phyloP scores from a whole-genome alignment of 2,113 vertebrate genomes.

The Monopterus albus region DNA sequence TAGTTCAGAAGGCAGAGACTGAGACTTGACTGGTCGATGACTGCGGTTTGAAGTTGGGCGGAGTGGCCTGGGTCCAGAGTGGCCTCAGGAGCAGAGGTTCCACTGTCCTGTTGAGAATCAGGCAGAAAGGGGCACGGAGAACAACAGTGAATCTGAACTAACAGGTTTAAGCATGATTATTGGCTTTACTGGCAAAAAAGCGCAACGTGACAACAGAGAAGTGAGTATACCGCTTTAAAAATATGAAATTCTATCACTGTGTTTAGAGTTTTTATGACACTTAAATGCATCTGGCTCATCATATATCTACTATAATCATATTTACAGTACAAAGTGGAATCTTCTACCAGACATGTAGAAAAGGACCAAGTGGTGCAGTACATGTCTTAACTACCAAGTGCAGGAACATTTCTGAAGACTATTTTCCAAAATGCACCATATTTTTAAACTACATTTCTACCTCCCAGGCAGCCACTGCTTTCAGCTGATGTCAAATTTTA shows the following conservation, averaged over 20 bases:
- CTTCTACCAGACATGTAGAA: no score
- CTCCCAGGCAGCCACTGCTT: neutral
- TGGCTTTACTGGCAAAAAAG: neutral
- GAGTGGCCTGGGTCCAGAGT: constrained; percentile 88
- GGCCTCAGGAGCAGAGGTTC: constrained; percentile 61
- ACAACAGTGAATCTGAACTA: neutral
- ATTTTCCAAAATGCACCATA: no score
- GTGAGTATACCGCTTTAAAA: no score
- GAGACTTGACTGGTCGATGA: constrained; percentile 87
- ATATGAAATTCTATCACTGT: no score
- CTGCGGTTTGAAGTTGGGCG: constrained; percentile 89
- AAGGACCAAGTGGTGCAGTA: no score
- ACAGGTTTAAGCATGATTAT: neutral
- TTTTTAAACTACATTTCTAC: no score
- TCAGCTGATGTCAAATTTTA: neutral
- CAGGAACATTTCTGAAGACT: no score
- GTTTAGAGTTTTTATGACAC: no score
- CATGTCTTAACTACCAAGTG: no score
- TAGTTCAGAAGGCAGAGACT: constrained; percentile 88
- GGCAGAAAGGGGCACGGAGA: neutral
- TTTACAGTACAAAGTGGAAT: no score
- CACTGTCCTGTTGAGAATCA: constrained; percentile 80
- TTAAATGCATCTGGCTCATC: no score
- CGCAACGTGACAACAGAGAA: neutral
- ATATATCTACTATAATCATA: no score